Base-by-base conservation (phyloP, 2,888 invertebrate species). In the Hypselothyrea guttata region DNA sequence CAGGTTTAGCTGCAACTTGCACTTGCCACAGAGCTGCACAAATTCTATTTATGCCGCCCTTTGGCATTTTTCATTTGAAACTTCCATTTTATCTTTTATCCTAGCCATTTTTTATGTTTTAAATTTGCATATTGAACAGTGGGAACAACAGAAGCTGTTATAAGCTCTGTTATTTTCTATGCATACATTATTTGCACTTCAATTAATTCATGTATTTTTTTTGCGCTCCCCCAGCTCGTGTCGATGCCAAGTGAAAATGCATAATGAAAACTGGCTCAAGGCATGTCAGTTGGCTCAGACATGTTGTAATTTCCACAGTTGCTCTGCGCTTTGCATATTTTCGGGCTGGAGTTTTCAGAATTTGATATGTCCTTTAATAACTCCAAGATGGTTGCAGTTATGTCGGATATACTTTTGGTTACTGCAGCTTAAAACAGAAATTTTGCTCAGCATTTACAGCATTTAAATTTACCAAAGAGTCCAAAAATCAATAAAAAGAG, bases 121-220 rank as follows among this genome's bases (percentile, higher is more conserved):
- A 53, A 31, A 59, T 69, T 69, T 55, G 67, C 69, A 69, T 69
- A 66, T 66, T 44, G 66, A 35, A 47, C 66, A 31, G 34, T 62
- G 62, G 47, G 37, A 67, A 49, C 49, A 18, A 60, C 40, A 46
- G 72, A 71, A 67, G 54, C 60, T 57, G 70, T 46, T 49, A 49
- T 60, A 55, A 57, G 56, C 51, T 47, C 55, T 73, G 69, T 51
- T 56, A 58, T 62, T 71, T 58, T 67, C 53, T 55, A 62, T 69
- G 64, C 74, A 74, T 72, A 66, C 66, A 66, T 71, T 67, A 68
- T 74, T 64, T 72, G 76, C 69, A 73, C 49, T 69, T 76, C 60
- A 73, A 76, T 81, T 75, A 72, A 58, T 60, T 75, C 54, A 59
- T 41, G 44, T 28, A 53, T 59, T 22, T 22, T 22, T 5, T 22